A percentile compares a stretch with the other conserved stretches of the same genome.
phyloP scores from a whole-genome alignment of 1,140 invertebrate genomes.

The Cyclargus thomasi region DNA sequence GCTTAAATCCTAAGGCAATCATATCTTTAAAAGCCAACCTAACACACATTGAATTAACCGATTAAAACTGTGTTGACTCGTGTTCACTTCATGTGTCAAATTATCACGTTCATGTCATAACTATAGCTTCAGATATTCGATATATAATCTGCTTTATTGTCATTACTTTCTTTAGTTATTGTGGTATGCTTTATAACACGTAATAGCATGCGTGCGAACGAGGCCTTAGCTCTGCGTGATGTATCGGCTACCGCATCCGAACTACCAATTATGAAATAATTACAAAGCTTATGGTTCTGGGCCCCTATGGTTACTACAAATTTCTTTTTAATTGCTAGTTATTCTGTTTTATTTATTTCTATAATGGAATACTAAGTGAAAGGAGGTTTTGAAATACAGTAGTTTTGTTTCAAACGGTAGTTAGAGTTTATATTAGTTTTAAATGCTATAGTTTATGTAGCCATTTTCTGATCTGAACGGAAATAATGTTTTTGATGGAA shows the following conservation, averaged over 20 bases:
- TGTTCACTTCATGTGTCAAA: no score
- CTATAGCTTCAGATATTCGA: neutral
- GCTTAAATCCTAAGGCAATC: neutral
- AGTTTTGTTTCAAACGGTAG: neutral
- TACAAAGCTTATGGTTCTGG: conserved; percentile 46
- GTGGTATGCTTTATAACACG: conserved; percentile 6
- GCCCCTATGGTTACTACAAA: conserved; percentile 14
- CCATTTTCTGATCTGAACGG: no score
- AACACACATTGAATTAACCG: no score
- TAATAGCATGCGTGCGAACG: conserved; percentile 14
- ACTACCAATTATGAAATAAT: conserved; percentile 68
- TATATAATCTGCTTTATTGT: neutral
- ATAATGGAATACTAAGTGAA: neutral
- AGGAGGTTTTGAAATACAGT: neutral
- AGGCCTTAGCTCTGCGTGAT: conserved; percentile 27
- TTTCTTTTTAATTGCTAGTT: neutral
- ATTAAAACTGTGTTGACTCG: no score
- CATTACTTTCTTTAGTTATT: neutral
- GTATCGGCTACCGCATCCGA: conserved; percentile 49
- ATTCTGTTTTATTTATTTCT: conserved; percentile 3
- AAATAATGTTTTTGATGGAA: no score
- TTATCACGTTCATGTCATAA: neutral
- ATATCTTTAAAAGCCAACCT: no score
- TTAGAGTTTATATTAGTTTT: neutral
- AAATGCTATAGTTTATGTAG: no score